phyloP scores from a whole-genome alignment of 2,888 invertebrate species.

The Philhelius pedissequus region DNA sequence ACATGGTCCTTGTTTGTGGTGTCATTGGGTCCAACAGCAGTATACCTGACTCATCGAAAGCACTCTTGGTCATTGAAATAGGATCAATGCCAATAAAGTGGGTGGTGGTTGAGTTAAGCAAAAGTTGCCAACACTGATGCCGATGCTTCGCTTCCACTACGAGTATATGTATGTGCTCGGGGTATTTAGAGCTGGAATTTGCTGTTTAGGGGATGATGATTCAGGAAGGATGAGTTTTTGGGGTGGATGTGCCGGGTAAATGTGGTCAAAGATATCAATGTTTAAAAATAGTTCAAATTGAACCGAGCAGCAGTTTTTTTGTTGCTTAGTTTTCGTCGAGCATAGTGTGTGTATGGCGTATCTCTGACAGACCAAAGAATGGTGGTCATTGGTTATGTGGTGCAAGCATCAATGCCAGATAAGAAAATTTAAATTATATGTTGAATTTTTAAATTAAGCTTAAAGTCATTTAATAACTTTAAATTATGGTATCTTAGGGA shows the following conservation, averaged over 20 bases:
- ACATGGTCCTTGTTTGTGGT: constrained; percentile 60
- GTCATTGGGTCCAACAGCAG: constrained; percentile 19
- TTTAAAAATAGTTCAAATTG: constrained; percentile 54
- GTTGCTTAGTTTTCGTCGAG: neutral
- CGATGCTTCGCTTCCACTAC: too few species aligned
- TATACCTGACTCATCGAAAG: neutral
- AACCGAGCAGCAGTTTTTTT: neutral
- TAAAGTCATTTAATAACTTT: neutral
- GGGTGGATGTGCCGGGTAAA: constrained; percentile 23
- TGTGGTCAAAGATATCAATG: constrained; percentile 60
- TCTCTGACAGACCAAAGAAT: constrained; percentile 12
- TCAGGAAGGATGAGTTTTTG: neutral
- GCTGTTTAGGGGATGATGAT: neutral
- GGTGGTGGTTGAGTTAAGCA: constrained; percentile 44
- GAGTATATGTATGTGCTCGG: neutral
- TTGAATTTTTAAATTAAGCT: neutral
- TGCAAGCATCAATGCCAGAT: constrained; percentile 7
- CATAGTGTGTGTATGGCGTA: neutral
- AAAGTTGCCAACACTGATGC: constrained; percentile 24
- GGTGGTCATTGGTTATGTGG: neutral
- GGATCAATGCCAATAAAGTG: constrained; percentile 50
- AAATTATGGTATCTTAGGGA: too few species aligned
- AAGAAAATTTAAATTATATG: neutral
- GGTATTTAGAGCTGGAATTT: constrained; percentile 45
- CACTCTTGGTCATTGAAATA: constrained; percentile 18